Evolutionary conservation across 2,113 vertebrate species (phyloP).

Genomic region (Sula dactylatra): DNA sequence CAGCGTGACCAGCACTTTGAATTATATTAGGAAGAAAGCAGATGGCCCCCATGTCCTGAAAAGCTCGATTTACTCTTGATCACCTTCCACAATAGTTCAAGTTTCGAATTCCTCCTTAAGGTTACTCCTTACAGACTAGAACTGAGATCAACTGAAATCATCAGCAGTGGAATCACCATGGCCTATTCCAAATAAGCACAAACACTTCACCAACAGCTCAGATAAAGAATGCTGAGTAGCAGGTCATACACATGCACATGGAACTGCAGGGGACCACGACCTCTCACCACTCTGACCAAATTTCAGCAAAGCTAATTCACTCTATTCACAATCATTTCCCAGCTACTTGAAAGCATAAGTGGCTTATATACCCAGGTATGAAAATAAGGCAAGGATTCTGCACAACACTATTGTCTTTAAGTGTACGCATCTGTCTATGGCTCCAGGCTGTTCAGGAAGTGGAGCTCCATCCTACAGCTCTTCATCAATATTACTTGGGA

Average conservation of each 20-base stretch:
- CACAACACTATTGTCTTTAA: neutral
- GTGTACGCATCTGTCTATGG: too few species aligned
- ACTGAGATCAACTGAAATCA: neutral
- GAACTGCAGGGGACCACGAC: fast-evolving
- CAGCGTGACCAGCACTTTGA: neutral
- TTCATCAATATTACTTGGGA: neutral
- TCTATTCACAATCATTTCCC: neutral
- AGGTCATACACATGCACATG: fast-evolving
- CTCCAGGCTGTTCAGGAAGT: neutral
- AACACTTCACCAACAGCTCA: neutral
- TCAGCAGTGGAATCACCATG: fast-evolving
- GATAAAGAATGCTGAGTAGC: fast-evolving
- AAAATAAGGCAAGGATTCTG: neutral
- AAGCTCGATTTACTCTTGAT: neutral
- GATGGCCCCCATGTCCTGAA: neutral
- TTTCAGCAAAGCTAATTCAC: neutral
- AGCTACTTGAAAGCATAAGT: neutral
- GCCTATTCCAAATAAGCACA: neutral
- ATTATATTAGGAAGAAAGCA: neutral
- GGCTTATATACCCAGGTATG: fast-evolving
- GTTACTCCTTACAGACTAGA: neutral
- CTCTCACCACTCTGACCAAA: neutral
- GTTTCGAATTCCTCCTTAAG: neutral
- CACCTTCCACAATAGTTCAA: fast-evolving
- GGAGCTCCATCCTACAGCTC: neutral